Evolutionary conservation across 2,113 vertebrate species (phyloP).

Genomic region (Columba livia): DNA sequence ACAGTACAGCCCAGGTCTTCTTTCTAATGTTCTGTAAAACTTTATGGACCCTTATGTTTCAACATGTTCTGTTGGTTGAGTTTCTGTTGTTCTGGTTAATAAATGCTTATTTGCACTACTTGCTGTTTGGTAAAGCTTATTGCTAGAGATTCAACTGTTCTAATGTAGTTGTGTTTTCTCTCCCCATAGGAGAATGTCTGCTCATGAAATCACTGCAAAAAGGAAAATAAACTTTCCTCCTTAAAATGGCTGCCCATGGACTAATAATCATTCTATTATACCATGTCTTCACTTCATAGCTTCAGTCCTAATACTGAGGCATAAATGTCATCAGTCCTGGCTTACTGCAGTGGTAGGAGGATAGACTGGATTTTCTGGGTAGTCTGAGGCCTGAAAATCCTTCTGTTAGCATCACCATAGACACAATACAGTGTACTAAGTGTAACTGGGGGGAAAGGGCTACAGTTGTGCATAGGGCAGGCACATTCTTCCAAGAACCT

Average conservation of each 20-base stretch:
- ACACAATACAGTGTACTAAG: rapidly evolving
- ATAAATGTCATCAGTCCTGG: not conserved
- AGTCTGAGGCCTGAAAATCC: not conserved
- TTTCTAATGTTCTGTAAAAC: too few relatives aligned
- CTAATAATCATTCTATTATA: not conserved
- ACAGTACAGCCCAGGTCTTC: not conserved
- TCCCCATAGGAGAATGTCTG: not conserved
- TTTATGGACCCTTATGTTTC: not conserved
- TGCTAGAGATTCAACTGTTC: not conserved
- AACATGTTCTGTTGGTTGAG: not conserved
- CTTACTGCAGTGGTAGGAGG: not conserved
- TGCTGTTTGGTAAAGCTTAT: not conserved
- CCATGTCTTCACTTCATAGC: not conserved
- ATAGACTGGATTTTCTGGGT: not conserved
- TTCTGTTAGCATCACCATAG: not conserved
- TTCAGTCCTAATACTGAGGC: not conserved
- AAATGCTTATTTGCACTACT: not conserved
- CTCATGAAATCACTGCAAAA: not conserved
- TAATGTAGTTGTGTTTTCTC: not conserved
- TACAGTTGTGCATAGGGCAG: not conserved
- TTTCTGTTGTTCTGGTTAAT: not conserved
- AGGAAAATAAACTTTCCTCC: not conserved
- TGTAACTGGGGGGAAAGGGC: not conserved
- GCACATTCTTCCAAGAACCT: not conserved
- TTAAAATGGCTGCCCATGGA: not conserved